Conservation (phyloP, 1,140 invertebrate genomes). For the Scaptomyza graminum region DNA sequence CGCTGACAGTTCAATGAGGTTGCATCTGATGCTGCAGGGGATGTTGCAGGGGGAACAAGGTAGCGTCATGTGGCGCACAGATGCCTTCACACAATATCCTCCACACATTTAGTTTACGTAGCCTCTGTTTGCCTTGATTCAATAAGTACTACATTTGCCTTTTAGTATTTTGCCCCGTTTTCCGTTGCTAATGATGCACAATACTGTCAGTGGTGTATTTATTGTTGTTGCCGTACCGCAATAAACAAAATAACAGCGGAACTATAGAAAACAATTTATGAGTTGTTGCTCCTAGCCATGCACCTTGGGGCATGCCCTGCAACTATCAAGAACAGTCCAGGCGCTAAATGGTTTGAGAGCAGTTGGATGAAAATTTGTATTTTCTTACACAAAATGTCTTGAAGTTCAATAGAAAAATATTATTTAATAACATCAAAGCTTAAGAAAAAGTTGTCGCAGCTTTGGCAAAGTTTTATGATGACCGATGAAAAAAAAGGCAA, state of each 20-base stretch:
- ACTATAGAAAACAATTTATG: not conserved
- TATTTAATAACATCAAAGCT: no score
- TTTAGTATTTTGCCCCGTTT: constrained; percentile 7
- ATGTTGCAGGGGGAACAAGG: constrained; percentile 37
- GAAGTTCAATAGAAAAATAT: no score
- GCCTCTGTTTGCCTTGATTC: constrained; percentile 6
- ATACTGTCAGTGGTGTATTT: constrained; percentile 51
- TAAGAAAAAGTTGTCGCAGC: no score
- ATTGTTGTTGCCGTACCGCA: constrained; percentile 51
- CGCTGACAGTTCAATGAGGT: constrained; percentile 57
- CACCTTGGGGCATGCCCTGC: constrained; percentile 27
- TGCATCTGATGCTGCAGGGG: constrained; percentile 8
- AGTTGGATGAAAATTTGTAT: no score
- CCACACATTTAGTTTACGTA: not conserved
- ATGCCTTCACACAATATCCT: constrained; percentile 40
- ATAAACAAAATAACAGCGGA: constrained; percentile 49
- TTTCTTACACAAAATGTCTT: no score
- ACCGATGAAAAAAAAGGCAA: not conserved
- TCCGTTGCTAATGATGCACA: constrained; percentile 21
- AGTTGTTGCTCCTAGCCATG: not conserved
- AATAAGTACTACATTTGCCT: not conserved
- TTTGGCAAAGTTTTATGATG: not conserved
- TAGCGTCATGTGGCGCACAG: constrained; percentile 65
- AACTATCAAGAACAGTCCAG: not conserved
- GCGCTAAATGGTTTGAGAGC: not conserved